Conservation (phyloP, 37 sponge, comb jelly and placozoan genomes). For the Diacarnus erythraeanus region DNA sequence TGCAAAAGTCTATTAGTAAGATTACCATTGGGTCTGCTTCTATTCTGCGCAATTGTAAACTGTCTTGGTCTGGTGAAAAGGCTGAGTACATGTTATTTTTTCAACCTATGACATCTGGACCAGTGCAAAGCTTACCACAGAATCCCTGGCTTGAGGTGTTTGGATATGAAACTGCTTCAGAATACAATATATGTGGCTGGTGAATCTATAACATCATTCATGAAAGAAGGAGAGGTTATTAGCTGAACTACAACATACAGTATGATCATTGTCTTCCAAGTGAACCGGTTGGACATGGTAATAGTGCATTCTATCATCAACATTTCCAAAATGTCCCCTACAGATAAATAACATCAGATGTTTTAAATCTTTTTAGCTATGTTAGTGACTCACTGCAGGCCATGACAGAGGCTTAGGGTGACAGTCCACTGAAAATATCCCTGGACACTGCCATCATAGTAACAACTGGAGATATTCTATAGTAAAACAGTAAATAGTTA, state of each 20-base stretch:
- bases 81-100: too few relatives aligned
- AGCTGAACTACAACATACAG: not conserved
- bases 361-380: not conserved
- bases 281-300: conserved; percentile 64
- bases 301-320: not conserved
- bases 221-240: too few relatives aligned
- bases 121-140: too few relatives aligned
- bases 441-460: conserved; percentile 68
- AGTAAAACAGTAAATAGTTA: too few relatives aligned
- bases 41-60: too few relatives aligned
- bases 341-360: not conserved
- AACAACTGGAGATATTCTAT: conserved; percentile 62
- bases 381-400: conserved; percentile 55
- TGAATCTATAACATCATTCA: not conserved
- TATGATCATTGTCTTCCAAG: not conserved
- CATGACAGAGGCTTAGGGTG: conserved; percentile 61
- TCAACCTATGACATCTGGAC: too few relatives aligned
- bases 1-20: too few relatives aligned
- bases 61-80: too few relatives aligned
- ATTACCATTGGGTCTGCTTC: too few relatives aligned
- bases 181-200: not conserved
- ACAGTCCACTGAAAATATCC: conserved; percentile 60
- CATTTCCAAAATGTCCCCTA: conserved; percentile 70
- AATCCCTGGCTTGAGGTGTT: too few relatives aligned
- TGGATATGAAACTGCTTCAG: too few relatives aligned